Percentiles rank a stretch among this genome's conserved stretches.
phyloP scores from a whole-genome alignment of 2,797 vertebrate species.

The Megaceryle alcyon region DNA sequence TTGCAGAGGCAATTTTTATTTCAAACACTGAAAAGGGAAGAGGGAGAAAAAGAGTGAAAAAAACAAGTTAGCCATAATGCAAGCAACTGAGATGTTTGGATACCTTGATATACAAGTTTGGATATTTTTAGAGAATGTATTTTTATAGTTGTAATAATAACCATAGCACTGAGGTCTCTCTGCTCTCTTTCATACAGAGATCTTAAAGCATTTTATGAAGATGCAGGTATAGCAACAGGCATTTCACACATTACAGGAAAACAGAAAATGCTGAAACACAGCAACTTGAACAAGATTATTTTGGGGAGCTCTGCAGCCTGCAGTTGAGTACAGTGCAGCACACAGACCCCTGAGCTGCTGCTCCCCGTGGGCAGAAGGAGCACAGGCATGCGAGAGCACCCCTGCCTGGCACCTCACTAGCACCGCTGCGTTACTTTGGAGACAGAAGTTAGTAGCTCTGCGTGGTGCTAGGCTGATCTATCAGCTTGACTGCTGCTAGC shows the following conservation, averaged over 20 bases:
- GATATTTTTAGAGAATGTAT: background rate
- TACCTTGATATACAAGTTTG: background rate
- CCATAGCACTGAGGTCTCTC: background rate
- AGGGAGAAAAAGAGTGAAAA: fast-evolving
- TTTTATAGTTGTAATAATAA: background rate
- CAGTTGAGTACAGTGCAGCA: fast-evolving
- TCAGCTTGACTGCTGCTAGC: background rate
- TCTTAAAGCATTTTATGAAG: background rate
- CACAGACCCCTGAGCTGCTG: background rate
- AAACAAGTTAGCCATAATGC: background rate
- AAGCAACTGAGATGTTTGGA: background rate
- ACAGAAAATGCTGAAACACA: background rate
- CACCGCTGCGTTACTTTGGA: background rate
- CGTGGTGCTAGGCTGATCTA: background rate
- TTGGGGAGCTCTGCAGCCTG: background rate
- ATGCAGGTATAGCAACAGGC: background rate
- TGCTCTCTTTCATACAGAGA: background rate
- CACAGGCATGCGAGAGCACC: fast-evolving
- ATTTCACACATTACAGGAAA: background rate
- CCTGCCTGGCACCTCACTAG: background rate
- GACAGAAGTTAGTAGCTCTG: background rate
- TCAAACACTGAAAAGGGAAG: background rate
- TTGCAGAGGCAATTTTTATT: background rate
- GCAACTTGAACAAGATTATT: background rate
- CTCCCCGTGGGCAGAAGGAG: background rate